phyloP scores from a whole-genome alignment of 2,113 vertebrate species.

The Syngnathus typhle region DNA sequence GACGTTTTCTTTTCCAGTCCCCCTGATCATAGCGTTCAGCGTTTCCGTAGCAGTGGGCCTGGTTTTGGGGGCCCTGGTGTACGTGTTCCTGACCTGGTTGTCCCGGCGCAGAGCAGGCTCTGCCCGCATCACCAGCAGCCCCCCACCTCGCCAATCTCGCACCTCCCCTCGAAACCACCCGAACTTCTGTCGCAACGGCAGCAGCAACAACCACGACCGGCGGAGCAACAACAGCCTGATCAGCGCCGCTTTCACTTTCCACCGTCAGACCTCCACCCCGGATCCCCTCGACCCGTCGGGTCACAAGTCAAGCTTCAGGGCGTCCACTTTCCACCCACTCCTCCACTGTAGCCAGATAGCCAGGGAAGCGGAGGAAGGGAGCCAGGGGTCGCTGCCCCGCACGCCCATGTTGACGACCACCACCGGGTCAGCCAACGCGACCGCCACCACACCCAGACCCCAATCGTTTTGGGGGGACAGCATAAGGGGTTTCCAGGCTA shows the following conservation, averaged over 20 bases:
- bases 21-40: slow-evolving; percentile 86
- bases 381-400: slow-evolving; percentile 79
- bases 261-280: slow-evolving; percentile 79
- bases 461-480: slow-evolving; percentile 87
- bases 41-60: slow-evolving; percentile 87
- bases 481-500: slow-evolving; percentile 71
- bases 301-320: slow-evolving; percentile 87
- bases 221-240: slow-evolving; percentile 93
- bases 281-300: slow-evolving; percentile 82
- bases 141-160: slow-evolving; percentile 66
- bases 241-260: slow-evolving; percentile 83
- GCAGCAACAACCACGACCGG: slow-evolving; percentile 82
- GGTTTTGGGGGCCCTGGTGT: slow-evolving; percentile 82
- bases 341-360: slow-evolving; percentile 85
- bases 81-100: slow-evolving; percentile 80
- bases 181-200: slow-evolving; percentile 86
- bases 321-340: slow-evolving; percentile 93
- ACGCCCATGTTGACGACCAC: slow-evolving; percentile 65
- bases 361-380: slow-evolving; percentile 79
- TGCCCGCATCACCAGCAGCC: slow-evolving; percentile 83
- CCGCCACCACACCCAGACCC: slow-evolving; percentile 64
- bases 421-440: slow-evolving; percentile 66
- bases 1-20: slow-evolving; percentile 67
- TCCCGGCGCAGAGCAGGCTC: slow-evolving; percentile 82
- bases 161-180: slow-evolving; percentile 64